These are phyloP conservation scores for Acleris sparsana DNA, from an alignment of 2,888 invertebrate species.

Conservation along the genomic window DNA sequence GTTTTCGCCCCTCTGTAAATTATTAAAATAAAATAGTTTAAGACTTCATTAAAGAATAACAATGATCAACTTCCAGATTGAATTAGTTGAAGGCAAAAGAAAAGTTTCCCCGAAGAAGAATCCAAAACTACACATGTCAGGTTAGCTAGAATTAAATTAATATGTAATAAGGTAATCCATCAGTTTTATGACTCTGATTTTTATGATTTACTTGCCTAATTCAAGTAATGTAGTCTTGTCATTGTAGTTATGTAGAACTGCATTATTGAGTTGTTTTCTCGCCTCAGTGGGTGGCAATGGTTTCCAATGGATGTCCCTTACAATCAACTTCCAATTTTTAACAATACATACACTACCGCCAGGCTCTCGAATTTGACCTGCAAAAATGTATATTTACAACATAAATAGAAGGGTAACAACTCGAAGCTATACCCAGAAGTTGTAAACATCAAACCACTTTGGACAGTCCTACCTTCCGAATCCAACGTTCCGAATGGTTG, in stretches of 20 bases:
- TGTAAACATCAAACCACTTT: not conserved
- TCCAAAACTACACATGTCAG: too few relatives aligned
- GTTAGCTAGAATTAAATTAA: too few relatives aligned
- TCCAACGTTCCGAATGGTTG: conserved; percentile 94
- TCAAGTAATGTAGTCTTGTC: conserved; percentile 81
- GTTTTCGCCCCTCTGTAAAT: conserved; percentile 77
- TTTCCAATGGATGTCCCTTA: conserved; percentile 91
- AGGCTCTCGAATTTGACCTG: conserved; percentile 93
- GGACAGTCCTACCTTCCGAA: conserved; percentile 62
- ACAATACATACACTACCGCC: conserved; percentile 88
- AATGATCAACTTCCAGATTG: too few relatives aligned
- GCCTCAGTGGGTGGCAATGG: conserved; percentile 92
- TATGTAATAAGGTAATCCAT: too few relatives aligned
- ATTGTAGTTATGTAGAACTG: conserved; percentile 85
- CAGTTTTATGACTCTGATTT: too few relatives aligned
- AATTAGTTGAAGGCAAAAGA: too few relatives aligned
- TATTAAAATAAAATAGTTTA: not conserved
- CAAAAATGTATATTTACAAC: conserved; percentile 35
- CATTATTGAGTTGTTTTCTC: conserved; percentile 92
- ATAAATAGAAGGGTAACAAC: conserved; percentile 8
- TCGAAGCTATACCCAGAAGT: not conserved
- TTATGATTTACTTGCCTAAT: conserved; percentile 70
- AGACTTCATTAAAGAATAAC: not conserved
- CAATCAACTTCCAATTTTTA: conserved; percentile 89
- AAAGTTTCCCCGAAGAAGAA: too few relatives aligned